phyloP scores from a whole-genome alignment of 2,888 invertebrate genomes.

The Cephus runcator region DNA sequence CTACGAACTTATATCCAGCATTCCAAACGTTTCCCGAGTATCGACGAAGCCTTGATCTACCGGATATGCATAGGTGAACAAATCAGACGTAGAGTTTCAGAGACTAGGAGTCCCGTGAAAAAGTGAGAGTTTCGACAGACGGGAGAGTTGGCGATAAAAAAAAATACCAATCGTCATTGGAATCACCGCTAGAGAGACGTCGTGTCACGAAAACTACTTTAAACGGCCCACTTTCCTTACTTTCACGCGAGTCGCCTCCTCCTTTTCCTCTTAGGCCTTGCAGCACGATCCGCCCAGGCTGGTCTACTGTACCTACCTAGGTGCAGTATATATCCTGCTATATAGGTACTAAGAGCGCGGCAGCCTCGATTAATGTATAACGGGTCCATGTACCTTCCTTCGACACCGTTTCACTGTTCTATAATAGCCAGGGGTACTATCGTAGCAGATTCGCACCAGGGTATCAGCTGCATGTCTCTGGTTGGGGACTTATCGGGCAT shows the following conservation, averaged over 20 bases:
- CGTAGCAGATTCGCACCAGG: background rate
- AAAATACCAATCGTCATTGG: background rate
- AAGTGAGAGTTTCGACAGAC: background rate
- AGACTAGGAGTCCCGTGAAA: background rate
- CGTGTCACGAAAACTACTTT: constrained; percentile 13
- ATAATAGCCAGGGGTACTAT: background rate
- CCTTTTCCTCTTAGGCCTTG: background rate
- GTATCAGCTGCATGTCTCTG: background rate
- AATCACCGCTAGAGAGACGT: background rate
- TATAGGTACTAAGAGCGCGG: background rate
- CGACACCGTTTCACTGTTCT: background rate
- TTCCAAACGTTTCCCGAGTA: background rate
- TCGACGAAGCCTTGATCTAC: background rate
- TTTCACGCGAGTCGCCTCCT: constrained; percentile 40
- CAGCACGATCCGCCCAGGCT: background rate
- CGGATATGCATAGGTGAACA: background rate
- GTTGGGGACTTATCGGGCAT: background rate
- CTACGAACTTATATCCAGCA: background rate
- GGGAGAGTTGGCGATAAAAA: background rate
- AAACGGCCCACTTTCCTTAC: constrained; percentile 57
- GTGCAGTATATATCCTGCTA: background rate
- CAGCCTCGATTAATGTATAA: constrained; percentile 40
- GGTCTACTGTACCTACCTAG: background rate
- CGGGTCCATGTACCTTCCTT: constrained; percentile 35
- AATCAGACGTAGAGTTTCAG: background rate